These are phyloP conservation scores for Ceratosolen solmsi DNA, from an alignment of 1,140 invertebrate genomes.

Conservation along the genomic window DNA sequence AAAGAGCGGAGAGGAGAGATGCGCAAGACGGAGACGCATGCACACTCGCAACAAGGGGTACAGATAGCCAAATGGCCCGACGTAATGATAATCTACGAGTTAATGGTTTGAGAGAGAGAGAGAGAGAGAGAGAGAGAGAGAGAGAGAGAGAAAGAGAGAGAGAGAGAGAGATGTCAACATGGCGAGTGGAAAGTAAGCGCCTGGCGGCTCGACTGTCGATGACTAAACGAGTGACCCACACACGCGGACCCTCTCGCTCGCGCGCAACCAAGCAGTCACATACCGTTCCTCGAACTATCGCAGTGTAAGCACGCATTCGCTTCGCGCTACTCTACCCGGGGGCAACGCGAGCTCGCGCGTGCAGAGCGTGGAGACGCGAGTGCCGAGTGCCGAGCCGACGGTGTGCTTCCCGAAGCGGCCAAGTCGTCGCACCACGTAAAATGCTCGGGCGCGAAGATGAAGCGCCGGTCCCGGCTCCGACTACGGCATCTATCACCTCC, in stretches of 20 bases:
- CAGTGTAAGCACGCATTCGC: slow-evolving; percentile 15
- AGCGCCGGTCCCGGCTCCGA: not conserved
- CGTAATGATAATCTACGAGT: not conserved
- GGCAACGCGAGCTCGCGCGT: slow-evolving; percentile 41
- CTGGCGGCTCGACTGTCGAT: slow-evolving; percentile 54
- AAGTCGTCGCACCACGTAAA: not conserved
- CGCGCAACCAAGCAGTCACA: slow-evolving; percentile 56
- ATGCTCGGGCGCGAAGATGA: not conserved
- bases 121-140: slow-evolving; percentile 52
- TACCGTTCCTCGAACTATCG: slow-evolving; percentile 57
- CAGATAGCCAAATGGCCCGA: slow-evolving; percentile 17
- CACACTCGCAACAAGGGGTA: not conserved
- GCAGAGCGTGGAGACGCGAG: not conserved
- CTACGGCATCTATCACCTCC: not conserved
- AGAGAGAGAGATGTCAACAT: slow-evolving; percentile 60
- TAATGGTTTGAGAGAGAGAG: not conserved
- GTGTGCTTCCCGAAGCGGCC: not conserved
- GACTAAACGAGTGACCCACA: slow-evolving; percentile 65
- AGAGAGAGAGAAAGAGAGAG: slow-evolving; percentile 59
- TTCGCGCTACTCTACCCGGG: not conserved
- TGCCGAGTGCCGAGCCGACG: not conserved
- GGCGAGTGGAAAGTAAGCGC: slow-evolving; percentile 66
- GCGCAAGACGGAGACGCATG: not conserved
- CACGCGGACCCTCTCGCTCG: slow-evolving; percentile 53
- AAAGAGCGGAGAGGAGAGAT: not conserved